phyloP scores from a whole-genome alignment of 2,888 invertebrate genomes.

The Sepioteuthis lessoniana region DNA sequence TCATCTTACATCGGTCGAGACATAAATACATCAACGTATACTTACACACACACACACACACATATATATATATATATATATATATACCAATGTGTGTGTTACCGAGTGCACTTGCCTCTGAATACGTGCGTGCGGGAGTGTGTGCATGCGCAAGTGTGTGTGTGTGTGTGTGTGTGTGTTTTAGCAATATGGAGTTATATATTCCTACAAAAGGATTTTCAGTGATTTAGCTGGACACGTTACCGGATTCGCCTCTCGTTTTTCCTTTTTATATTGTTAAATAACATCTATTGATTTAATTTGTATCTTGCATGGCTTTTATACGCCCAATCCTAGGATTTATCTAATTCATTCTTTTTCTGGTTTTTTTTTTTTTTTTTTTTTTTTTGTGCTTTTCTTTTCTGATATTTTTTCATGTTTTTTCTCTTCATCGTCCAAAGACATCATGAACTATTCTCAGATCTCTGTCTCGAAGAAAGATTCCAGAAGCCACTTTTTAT shows the following conservation, averaged over 20 bases:
- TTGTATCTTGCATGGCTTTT: neutral
- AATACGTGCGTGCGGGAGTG: rapidly evolving
- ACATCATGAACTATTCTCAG: neutral
- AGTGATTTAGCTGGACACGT: neutral
- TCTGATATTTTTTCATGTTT: neutral
- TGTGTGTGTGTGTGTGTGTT: neutral
- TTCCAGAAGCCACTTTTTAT: too few relatives aligned
- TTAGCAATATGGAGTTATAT: neutral
- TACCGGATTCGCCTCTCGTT: neutral
- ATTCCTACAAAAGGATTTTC: neutral
- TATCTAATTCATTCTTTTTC: neutral
- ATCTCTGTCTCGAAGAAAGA: neutral
- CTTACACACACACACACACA: neutral
- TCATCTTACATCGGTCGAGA: too few relatives aligned
- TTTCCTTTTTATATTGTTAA: neutral
- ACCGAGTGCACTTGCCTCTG: neutral
- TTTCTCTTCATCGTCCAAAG: neutral
- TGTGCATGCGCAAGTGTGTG: neutral
- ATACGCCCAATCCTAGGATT: too few relatives aligned
- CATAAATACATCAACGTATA: too few relatives aligned
- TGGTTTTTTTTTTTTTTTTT: neutral
- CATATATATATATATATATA: neutral
- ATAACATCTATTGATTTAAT: neutral
- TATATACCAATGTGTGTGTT: neutral
- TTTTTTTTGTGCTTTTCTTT: neutral